phyloP scores from a whole-genome alignment of 2,113 vertebrate genomes.

The Megaceryle torquata region DNA sequence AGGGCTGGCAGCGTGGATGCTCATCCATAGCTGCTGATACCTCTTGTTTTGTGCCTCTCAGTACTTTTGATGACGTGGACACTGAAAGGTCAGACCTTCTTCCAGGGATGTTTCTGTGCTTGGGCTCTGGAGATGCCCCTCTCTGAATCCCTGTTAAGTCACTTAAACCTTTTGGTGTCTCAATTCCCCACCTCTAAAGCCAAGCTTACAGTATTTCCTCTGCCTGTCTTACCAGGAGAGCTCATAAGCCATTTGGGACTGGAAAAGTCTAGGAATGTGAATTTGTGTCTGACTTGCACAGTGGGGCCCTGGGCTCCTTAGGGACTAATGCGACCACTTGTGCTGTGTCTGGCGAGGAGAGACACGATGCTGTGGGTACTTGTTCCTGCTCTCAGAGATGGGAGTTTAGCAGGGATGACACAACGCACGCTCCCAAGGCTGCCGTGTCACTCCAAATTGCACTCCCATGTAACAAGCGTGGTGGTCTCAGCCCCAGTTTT shows the following conservation, averaged over 20 bases:
- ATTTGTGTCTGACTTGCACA: neutral
- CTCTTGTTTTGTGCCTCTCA: neutral
- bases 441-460: neutral
- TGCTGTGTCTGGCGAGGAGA: neutral
- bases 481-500: neutral
- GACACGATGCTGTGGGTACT: neutral
- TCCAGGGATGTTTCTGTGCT: neutral
- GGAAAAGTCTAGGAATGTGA: neutral
- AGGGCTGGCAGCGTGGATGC: neutral
- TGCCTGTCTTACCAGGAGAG: neutral
- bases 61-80: neutral
- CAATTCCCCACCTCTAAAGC: neutral
- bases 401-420: neutral
- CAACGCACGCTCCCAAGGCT: neutral
- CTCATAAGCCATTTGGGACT: neutral
- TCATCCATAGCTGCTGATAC: neutral
- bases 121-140: neutral
- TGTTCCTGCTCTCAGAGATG: neutral
- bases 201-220: neutral
- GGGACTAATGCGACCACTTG: neutral
- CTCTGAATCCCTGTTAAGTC: neutral
- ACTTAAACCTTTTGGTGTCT: neutral
- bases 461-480: accelerated
- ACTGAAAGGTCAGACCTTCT: neutral
- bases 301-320: neutral